A percentile compares a stretch with the other conserved stretches of the same genome.
These are phyloP conservation scores for Lamproptera curius DNA, from an alignment of 2,888 invertebrate species.

Conservation along the genomic window DNA sequence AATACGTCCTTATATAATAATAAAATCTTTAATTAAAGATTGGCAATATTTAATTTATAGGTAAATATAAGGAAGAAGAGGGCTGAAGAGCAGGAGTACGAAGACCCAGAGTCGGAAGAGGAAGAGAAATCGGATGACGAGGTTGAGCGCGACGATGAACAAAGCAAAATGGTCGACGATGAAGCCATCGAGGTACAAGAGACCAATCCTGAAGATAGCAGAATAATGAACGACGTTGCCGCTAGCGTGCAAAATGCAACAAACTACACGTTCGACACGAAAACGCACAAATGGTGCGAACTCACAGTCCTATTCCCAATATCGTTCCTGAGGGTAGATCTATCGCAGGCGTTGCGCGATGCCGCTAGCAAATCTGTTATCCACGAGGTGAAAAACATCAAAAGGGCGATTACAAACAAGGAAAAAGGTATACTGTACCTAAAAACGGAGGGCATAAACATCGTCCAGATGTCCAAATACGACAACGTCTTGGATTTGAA, in stretches of 20 bases:
- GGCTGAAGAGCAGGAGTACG: slow-evolving; percentile 81
- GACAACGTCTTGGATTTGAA: slow-evolving; percentile 87
- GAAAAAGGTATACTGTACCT: slow-evolving; percentile 82
- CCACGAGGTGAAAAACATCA: slow-evolving; percentile 88
- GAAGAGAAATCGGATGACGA: slow-evolving; percentile 75
- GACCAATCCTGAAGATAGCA: slow-evolving; percentile 48
- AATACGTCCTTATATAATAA: too few relatives aligned
- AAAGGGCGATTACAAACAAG: slow-evolving; percentile 88
- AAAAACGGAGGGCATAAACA: slow-evolving; percentile 97
- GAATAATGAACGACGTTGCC: slow-evolving; percentile 58
- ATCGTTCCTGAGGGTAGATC: slow-evolving; percentile 78
- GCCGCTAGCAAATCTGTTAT: slow-evolving; percentile 85
- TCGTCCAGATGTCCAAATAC: slow-evolving; percentile 92
- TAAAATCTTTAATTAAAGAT: too few relatives aligned
- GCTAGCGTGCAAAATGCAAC: slow-evolving; percentile 61
- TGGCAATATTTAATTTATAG: slow-evolving; percentile 30
- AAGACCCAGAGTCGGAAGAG: slow-evolving; percentile 80
- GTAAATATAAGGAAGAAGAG: slow-evolving; percentile 75
- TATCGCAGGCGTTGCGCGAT: slow-evolving; percentile 85
- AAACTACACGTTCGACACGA: slow-evolving; percentile 87
- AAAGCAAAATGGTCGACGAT: slow-evolving; percentile 43
- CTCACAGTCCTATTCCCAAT: slow-evolving; percentile 84
- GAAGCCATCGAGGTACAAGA: slow-evolving; percentile 38
- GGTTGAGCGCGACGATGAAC: slow-evolving; percentile 47
- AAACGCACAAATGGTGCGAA: slow-evolving; percentile 90